Base-by-base conservation (phyloP, 2,113 vertebrate genomes). In the Pelobates fuscus region DNA sequence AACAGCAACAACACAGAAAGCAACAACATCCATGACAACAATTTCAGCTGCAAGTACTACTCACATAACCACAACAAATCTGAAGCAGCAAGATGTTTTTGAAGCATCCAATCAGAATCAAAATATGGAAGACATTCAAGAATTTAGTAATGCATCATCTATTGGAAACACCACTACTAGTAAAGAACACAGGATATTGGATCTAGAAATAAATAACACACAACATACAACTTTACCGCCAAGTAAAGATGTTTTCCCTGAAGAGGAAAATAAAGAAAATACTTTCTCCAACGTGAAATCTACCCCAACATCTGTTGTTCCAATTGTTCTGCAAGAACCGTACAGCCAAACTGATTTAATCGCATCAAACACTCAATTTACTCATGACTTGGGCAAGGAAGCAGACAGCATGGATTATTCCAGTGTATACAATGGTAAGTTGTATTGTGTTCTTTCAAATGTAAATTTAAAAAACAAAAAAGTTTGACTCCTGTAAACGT, bases 361-460 rank as follows among this genome's bases (percentile, higher is more conserved):
- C 70, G 87, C 85, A 61, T 84, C 71, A 0, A 85, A 87, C 54
- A 82, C 73, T 0, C 73, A 87, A 37, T 44, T 81, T 65, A 88
- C 66, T 5, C 80, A 81, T 78, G 85, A 74, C 1, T 57, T 85
- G 0, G 87, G 88, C 67, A 88, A 91, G 25, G 85, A 87, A 0
- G 70, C 90, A 73, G 90, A 90, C 1, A 86, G 90, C 69, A 81
- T 88, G 0, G 63, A 82, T 27, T 75, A 77, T 27, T 79, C 79
- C 79, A 86, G 85, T 80, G 63, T 81, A 5, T 68, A 86, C 29
- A 84, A 84, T 84, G 94, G 96, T 96, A 86, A 95, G 95, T 26
- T 1, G 21, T 8, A 49, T 49, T 49, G 8, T 49, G 12, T 49
- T 49, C 37, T 41, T 18, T 49, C 12, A 49, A 15, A 41, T 1